phyloP scores from a whole-genome alignment of 2,797 vertebrate genomes.

The Cyprinodon diabolis region DNA sequence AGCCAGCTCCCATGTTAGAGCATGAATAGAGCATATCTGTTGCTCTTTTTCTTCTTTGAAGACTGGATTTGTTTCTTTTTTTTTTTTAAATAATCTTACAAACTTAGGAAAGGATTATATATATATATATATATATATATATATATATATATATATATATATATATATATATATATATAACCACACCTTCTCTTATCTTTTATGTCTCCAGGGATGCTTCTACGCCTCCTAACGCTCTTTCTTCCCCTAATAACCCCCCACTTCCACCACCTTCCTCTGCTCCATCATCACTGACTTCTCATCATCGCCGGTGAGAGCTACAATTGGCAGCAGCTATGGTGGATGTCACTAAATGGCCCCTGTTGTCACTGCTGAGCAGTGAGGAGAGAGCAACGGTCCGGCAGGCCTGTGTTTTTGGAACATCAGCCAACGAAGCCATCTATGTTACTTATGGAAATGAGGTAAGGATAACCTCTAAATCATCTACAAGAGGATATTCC shows the following conservation, averaged over 20 bases:
- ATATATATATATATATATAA: too few relatives aligned
- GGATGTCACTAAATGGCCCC: slow-evolving; percentile 94
- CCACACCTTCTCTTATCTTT: neutral
- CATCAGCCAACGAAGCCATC: slow-evolving; percentile 90
- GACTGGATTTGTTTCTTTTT: neutral
- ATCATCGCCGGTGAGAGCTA: neutral
- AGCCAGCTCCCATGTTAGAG: too few relatives aligned
- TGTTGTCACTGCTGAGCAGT: slow-evolving; percentile 88
- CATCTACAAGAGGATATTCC: neutral
- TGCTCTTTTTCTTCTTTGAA: neutral
- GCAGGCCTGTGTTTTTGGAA: slow-evolving; percentile 93
- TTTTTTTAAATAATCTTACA: too few relatives aligned
- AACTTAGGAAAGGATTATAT: too few relatives aligned
- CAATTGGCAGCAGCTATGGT: slow-evolving; percentile 80
- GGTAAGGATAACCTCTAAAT: slow-evolving; percentile 72
- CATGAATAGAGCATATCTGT: neutral
- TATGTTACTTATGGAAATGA: slow-evolving; percentile 90
- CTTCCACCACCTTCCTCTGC: slow-evolving; percentile 20
- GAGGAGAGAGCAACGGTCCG: slow-evolving; percentile 85
- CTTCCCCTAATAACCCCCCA: slow-evolving; percentile 17
- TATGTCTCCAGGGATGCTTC: slow-evolving; percentile 56
- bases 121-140: too few relatives aligned
- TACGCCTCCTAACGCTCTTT: slow-evolving; percentile 14
- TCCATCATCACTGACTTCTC: slow-evolving; percentile 24
- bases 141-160: too few relatives aligned